Percentiles rank a stretch among this genome's conserved stretches.
Conservation (phyloP, 2,888 invertebrate species). For the Eledona agricola region DNA sequence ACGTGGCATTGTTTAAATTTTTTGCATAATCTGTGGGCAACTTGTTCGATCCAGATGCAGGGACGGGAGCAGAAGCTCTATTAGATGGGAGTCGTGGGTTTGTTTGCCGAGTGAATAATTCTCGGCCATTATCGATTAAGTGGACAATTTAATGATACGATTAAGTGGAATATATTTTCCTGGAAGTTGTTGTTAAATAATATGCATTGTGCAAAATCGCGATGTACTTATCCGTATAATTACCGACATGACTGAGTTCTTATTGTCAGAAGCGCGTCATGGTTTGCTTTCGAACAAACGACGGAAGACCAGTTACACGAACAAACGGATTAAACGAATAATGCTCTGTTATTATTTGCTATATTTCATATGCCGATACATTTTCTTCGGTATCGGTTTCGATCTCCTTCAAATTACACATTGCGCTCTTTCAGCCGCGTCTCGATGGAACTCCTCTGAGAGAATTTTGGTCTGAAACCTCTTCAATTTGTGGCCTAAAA, state of each 20-base stretch:
- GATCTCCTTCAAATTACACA: no score
- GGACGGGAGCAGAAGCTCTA: no score
- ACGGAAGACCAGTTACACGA: conserved; percentile 57
- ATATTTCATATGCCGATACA: conserved; percentile 54
- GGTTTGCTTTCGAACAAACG: conserved; percentile 59
- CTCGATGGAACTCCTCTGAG: no score
- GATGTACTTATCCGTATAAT: conserved; percentile 31
- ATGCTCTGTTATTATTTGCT: conserved; percentile 58
- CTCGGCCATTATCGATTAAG: conserved; percentile 23
- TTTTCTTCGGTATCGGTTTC: conserved; percentile 24
- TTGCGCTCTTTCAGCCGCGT: no score
- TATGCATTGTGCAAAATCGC: conserved; percentile 30
- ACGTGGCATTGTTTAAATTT: no score
- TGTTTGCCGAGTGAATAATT: no score
- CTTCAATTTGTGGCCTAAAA: no score
- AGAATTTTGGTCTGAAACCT: no score
- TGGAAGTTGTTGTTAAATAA: conserved; percentile 24
- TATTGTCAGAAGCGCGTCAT: conserved; percentile 55
- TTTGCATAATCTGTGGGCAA: no score
- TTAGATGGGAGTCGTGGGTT: no score
- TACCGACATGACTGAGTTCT: conserved; percentile 33
- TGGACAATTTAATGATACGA: conserved; percentile 7
- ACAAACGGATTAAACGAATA: conserved; percentile 54
- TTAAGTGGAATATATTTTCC: conserved; percentile 20
- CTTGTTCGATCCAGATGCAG: no score